Evolutionary conservation across 2,888 invertebrate species (phyloP).

Genomic region (Corbicula japonica): DNA sequence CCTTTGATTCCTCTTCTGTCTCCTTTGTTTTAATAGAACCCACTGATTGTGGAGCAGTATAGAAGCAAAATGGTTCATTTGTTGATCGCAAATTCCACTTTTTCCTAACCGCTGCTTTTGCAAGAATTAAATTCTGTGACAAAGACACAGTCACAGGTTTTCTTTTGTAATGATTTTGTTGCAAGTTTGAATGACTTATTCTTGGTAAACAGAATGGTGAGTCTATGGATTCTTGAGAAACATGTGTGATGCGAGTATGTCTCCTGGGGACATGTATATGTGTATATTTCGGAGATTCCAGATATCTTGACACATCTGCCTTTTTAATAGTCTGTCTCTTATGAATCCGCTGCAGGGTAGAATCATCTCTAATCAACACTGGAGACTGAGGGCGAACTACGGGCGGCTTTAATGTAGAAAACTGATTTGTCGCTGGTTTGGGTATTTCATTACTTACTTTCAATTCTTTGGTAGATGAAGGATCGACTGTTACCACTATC

Average conservation of each 20-base stretch:
- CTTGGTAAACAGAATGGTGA: slow-evolving; percentile 55
- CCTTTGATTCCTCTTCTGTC: slow-evolving; percentile 41
- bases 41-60: slow-evolving; percentile 22
- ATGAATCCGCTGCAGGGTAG: slow-evolving; percentile 16
- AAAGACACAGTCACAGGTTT: slow-evolving; percentile 47
- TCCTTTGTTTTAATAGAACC: slow-evolving; percentile 30
- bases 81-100: slow-evolving; percentile 53
- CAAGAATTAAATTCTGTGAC: slow-evolving; percentile 27
- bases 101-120: slow-evolving; percentile 37
- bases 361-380: slow-evolving; percentile 24
- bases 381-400: slow-evolving; percentile 21
- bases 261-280: slow-evolving; percentile 59
- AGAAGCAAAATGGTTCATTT: slow-evolving; percentile 47
- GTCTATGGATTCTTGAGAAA: slow-evolving; percentile 59
- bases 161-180: slow-evolving; percentile 4
- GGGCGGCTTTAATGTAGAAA: slow-evolving; percentile 16
- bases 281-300: slow-evolving; percentile 58
- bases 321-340: slow-evolving; percentile 15
- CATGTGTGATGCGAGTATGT: slow-evolving; percentile 25
- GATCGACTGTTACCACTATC: slow-evolving; percentile 17
- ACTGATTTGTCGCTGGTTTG: background rate
- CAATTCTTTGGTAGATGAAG: no score
- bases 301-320: slow-evolving; percentile 15
- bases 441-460: no score
- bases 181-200: slow-evolving; percentile 11